These are phyloP conservation scores for Rhamphomyia laevipes DNA, from an alignment of 2,888 invertebrate genomes.

Conservation along the genomic window DNA sequence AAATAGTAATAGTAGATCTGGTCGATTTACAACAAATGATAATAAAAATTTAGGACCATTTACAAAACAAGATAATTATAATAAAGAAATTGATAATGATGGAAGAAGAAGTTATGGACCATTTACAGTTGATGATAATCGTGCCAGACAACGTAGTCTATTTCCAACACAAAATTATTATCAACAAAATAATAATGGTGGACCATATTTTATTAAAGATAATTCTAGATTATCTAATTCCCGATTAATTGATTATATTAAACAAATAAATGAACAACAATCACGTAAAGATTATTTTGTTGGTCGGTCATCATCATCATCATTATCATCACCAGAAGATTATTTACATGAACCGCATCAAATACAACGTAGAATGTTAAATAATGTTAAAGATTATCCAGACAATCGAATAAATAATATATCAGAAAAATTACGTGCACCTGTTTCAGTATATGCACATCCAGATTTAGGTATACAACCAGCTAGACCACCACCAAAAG, in stretches of 20 bases:
- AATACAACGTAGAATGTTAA: conserved; percentile 59
- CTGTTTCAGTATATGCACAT: conserved; percentile 68
- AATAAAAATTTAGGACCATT: conserved; percentile 44
- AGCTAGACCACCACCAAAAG: conserved; percentile 46
- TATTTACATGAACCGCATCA: conserved; percentile 32
- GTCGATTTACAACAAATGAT: conserved; percentile 12
- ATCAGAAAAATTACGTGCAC: conserved; percentile 59
- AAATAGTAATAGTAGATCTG: conserved; percentile 7
- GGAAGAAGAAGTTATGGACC: conserved; percentile 37
- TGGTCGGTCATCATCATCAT: conserved; percentile 38
- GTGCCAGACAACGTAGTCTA: conserved; percentile 20
- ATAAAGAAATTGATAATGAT: conserved; percentile 24
- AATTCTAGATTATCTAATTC: conserved; percentile 46
- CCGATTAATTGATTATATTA: conserved; percentile 52
- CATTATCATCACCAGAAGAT: conserved; percentile 32
- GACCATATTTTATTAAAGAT: conserved; percentile 52
- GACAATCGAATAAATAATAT: conserved; percentile 45
- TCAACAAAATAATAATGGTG: conserved; percentile 25
- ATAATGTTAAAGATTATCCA: conserved; percentile 50
- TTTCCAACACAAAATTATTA: background rate
- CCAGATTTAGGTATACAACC: conserved; percentile 69
- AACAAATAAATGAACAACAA: conserved; percentile 54
- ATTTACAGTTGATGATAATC: conserved; percentile 49
- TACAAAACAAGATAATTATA: conserved; percentile 49
- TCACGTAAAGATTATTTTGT: conserved; percentile 48